A percentile compares a stretch with the other conserved stretches of the same genome.
Evolutionary conservation across 2,113 vertebrate species (phyloP).

Genomic region (Ancistrus triradiatus): DNA sequence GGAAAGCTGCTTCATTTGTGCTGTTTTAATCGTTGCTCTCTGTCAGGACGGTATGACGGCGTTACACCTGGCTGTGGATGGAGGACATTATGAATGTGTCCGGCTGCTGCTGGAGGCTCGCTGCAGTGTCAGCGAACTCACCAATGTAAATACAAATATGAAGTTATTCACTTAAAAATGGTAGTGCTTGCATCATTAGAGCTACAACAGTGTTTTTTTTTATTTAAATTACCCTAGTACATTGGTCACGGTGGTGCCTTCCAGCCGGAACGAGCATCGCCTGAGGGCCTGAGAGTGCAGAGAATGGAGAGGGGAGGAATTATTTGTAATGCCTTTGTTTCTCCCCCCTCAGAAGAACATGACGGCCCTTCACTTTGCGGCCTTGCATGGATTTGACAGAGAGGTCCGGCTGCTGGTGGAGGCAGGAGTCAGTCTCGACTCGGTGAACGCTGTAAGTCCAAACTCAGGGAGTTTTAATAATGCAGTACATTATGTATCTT

Average conservation of each 20-base stretch:
- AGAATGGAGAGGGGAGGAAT: too few species aligned
- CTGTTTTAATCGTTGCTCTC: slow-evolving; percentile 13
- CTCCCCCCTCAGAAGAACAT: slow-evolving; percentile 76
- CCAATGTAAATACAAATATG: slow-evolving; percentile 63
- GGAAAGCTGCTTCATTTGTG: too few species aligned
- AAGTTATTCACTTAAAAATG: too few species aligned
- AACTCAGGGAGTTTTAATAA: too few species aligned
- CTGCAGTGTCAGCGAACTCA: slow-evolving; percentile 71
- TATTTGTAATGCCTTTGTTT: too few species aligned
- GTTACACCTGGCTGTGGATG: slow-evolving; percentile 75
- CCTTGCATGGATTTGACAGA: slow-evolving; percentile 64
- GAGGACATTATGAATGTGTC: slow-evolving; percentile 65
- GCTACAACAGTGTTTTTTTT: too few species aligned
- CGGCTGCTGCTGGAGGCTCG: slow-evolving; percentile 69
- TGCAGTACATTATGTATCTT: too few species aligned
- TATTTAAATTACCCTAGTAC: too few species aligned
- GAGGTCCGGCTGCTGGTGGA: slow-evolving; percentile 68
- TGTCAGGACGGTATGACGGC: slow-evolving; percentile 77
- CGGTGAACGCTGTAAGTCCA: slow-evolving; percentile 74
- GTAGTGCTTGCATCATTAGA: too few species aligned
- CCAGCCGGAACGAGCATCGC: too few species aligned
- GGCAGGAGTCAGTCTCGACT: slow-evolving; percentile 65
- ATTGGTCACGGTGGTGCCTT: too few species aligned
- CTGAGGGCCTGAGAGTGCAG: too few species aligned
- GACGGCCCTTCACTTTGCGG: slow-evolving; percentile 79